Percentiles rank a stretch among this genome's conserved stretches.
Evolutionary conservation across 2,113 vertebrate species (phyloP).

Genomic region (Megaleporinus macrocephalus): DNA sequence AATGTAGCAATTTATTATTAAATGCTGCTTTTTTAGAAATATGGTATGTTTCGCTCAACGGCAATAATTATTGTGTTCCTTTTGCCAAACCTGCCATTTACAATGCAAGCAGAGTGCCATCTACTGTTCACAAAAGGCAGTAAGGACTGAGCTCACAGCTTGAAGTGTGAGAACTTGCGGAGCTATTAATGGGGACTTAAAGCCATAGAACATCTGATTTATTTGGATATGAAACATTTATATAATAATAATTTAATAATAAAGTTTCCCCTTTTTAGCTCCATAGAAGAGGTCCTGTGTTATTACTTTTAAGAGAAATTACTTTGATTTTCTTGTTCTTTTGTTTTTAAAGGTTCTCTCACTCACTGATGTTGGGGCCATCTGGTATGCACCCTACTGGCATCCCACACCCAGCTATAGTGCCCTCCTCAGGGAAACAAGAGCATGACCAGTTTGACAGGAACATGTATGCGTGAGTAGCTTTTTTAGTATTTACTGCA

Average conservation of each 20-base stretch:
- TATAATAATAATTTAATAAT: neutral
- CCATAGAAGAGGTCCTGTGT: neutral
- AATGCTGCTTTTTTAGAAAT: neutral
- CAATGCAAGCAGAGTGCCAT: constrained; percentile 27
- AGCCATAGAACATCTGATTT: neutral
- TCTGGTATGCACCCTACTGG: constrained; percentile 92
- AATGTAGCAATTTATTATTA: neutral
- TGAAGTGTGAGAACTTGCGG: neutral
- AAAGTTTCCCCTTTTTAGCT: too few species aligned
- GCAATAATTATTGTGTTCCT: neutral
- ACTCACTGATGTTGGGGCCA: constrained; percentile 92
- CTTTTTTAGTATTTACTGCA: neutral
- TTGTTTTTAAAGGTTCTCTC: constrained; percentile 86
- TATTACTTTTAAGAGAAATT: constrained; percentile 8
- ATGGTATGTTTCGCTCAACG: neutral
- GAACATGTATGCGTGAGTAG: constrained; percentile 83
- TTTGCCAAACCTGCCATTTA: neutral
- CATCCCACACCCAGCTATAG: constrained; percentile 94
- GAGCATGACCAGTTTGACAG: constrained; percentile 92
- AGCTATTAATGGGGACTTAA: neutral
- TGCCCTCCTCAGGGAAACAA: constrained; percentile 92
- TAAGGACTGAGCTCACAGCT: neutral
- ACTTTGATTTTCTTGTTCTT: constrained; percentile 28
- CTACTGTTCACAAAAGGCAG: constrained; percentile 28
- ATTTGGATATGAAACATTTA: neutral